Conservation (phyloP, 30 jellyfish, hydroid and myxozoan genomes). For the Phacellophora camtschatica region DNA sequence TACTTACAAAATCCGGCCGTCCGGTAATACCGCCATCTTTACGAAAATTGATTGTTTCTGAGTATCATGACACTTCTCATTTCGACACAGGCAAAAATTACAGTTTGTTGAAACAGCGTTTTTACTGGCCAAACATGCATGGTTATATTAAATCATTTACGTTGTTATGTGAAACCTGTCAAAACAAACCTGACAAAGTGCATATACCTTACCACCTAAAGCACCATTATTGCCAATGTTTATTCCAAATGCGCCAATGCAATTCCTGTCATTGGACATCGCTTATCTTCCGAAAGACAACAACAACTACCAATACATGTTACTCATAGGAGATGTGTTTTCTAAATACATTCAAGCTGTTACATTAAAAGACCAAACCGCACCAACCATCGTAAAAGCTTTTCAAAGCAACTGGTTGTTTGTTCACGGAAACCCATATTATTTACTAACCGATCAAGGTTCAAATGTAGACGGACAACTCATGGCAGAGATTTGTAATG, state of each 20-base stretch:
- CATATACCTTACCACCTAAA: constrained; percentile 21
- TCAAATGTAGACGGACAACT: constrained; percentile 23
- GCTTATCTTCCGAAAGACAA: constrained; percentile 6
- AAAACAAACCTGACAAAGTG: constrained; percentile 1
- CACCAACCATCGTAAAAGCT: neutral
- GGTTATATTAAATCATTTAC: too few relatives aligned
- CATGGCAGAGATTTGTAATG: neutral
- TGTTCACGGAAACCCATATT: constrained; percentile 12
- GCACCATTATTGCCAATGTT: constrained; percentile 36
- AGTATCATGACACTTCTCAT: constrained; percentile 23
- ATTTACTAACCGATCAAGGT: constrained; percentile 34
- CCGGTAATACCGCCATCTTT: constrained; percentile 29
- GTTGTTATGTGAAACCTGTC: neutral
- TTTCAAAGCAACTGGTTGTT: neutral
- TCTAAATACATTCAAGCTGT: constrained; percentile 8
- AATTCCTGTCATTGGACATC: neutral
- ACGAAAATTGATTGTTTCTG: constrained; percentile 2
- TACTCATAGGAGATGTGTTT: constrained; percentile 23
- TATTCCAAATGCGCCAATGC: constrained; percentile 43
- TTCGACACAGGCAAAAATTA: constrained; percentile 31
- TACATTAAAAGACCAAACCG: constrained; percentile 35
- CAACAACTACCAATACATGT: neutral
- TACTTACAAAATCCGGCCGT: constrained; percentile 29
- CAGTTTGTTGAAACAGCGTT: too few relatives aligned
- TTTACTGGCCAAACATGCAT: too few relatives aligned